Conservation (phyloP, 2,888 invertebrate species). For the Trileptium ribeirensis region DNA sequence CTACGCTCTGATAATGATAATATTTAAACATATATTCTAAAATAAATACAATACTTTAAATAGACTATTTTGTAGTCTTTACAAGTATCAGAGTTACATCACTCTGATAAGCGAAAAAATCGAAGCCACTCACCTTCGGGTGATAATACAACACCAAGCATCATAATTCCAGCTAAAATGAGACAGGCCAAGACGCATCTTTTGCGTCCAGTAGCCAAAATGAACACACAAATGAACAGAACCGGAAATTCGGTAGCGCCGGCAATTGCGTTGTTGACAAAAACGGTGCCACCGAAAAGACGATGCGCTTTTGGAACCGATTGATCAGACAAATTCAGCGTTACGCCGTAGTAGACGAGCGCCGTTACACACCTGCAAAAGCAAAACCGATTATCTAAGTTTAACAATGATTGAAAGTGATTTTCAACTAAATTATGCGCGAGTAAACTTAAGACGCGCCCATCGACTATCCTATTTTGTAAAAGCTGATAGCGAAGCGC, state of each 20-base stretch:
- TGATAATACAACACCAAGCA: conserved; percentile 40
- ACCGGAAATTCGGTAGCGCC: conserved; percentile 50
- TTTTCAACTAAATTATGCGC: too few species aligned
- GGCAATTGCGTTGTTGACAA: conserved; percentile 43
- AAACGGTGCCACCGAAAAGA: conserved; percentile 10
- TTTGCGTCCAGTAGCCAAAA: conserved; percentile 39
- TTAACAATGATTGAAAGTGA: too few species aligned
- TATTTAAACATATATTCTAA: too few species aligned
- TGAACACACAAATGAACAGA: conserved; percentile 45
- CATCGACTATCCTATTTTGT: too few species aligned
- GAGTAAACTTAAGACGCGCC: too few species aligned
- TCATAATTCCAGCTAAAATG: conserved; percentile 43
- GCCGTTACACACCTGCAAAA: conserved; percentile 42
- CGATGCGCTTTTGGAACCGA: conserved; percentile 18
- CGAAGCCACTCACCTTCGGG: conserved; percentile 5
- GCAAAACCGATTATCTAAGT: too few species aligned
- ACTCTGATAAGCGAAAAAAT: too few species aligned
- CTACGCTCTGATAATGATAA: too few species aligned
- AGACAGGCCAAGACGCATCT: conserved; percentile 44
- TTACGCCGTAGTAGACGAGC: conserved; percentile 50
- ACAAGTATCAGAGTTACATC: too few species aligned
- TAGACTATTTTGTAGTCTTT: too few species aligned
- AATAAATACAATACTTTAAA: too few species aligned
- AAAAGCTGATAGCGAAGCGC: too few species aligned
- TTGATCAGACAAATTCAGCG: conserved; percentile 48